Evolutionary conservation across 2,113 vertebrate genomes (phyloP).

Genomic region (Neolamprologus kungweensis): DNA sequence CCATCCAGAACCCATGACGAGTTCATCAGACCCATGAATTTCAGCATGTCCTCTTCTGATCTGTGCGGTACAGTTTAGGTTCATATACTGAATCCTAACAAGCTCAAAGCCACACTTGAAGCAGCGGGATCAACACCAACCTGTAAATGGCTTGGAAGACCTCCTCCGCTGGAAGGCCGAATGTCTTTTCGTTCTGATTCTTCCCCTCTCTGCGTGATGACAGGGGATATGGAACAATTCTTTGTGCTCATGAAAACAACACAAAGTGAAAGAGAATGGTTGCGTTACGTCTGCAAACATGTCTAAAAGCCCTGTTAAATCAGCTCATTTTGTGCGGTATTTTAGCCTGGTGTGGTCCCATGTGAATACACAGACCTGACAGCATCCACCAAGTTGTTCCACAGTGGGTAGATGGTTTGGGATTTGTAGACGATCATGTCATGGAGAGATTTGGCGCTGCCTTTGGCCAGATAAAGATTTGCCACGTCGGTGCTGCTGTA

Average conservation of each 20-base stretch:
- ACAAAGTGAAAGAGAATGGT: background rate
- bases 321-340: background rate
- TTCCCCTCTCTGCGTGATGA: slow-evolving; percentile 63
- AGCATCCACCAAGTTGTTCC: slow-evolving; percentile 66
- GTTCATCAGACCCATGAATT: slow-evolving; percentile 74
- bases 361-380: slow-evolving; percentile 53
- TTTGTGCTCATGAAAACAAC: background rate
- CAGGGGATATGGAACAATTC: background rate
- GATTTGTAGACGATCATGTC: slow-evolving; percentile 68
- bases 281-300: background rate
- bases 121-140: background rate
- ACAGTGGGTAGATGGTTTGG: slow-evolving; percentile 71
- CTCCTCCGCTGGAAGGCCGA: slow-evolving; percentile 57
- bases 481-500: slow-evolving; percentile 72
- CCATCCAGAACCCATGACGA: slow-evolving; percentile 67
- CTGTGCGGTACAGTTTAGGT: background rate
- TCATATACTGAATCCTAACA: background rate
- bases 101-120: background rate
- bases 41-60: slow-evolving; percentile 72
- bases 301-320: background rate
- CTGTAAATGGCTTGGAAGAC: slow-evolving; percentile 70
- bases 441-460: slow-evolving; percentile 67
- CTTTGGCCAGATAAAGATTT: slow-evolving; percentile 65
- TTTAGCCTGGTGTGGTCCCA: background rate
- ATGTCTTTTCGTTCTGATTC: slow-evolving; percentile 72